Conservation (phyloP, 1,140 invertebrate species). For the Odontomachus brunneus region DNA sequence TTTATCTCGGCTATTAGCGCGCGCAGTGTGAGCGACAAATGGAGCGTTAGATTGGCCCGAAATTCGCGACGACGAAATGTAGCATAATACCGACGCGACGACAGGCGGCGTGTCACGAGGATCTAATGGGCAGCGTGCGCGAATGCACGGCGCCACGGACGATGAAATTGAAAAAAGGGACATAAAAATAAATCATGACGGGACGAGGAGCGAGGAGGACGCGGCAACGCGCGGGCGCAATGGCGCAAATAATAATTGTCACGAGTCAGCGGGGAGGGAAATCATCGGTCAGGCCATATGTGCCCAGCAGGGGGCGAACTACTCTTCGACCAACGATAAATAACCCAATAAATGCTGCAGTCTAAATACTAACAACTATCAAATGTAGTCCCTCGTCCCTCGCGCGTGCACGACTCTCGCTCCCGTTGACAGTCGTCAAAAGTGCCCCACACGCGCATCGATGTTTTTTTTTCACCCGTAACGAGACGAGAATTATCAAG, state of each 20-base stretch:
- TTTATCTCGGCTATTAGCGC: slow-evolving; percentile 23
- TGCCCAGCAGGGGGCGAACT: slow-evolving; percentile 79
- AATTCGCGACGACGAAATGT: slow-evolving; percentile 12
- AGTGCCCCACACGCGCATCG: not conserved
- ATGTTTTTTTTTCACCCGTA: slow-evolving; percentile 16
- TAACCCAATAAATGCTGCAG: slow-evolving; percentile 75
- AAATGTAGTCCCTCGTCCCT: slow-evolving; percentile 36
- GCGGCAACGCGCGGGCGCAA: slow-evolving; percentile 42
- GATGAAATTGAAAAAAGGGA: slow-evolving; percentile 70
- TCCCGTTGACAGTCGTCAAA: slow-evolving; percentile 27
- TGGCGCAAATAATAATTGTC: slow-evolving; percentile 78
- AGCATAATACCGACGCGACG: not conserved
- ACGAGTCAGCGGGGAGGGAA: slow-evolving; percentile 74
- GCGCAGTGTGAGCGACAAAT: not conserved
- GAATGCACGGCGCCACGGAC: not conserved
- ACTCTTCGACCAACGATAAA: slow-evolving; percentile 78
- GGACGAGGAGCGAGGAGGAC: slow-evolving; percentile 5
- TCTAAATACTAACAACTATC: slow-evolving; percentile 61
- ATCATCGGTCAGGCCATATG: slow-evolving; percentile 82
- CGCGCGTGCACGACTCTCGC: not conserved
- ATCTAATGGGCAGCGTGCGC: slow-evolving; percentile 19
- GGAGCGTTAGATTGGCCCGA: not conserved
- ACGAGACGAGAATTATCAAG: not conserved
- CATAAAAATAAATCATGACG: slow-evolving; percentile 78
- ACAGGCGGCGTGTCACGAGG: slow-evolving; percentile 30